Base-by-base conservation (phyloP, 2,113 vertebrate species). In the Psittacula cyanocephala region DNA sequence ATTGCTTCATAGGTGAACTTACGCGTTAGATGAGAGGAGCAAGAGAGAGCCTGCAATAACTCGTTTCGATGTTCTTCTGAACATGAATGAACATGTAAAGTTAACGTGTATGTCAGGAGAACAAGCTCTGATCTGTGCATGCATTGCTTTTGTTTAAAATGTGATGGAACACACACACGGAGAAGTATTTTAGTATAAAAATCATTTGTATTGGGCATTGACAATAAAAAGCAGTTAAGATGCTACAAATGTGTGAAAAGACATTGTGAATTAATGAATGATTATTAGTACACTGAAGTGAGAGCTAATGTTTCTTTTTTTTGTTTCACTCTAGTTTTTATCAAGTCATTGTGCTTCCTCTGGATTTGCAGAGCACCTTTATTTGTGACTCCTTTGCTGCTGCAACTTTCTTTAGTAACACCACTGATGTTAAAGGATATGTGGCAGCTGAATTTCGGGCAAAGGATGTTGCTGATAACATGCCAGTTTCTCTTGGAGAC, bases 291-390 rank as follows among this genome's bases (percentile, higher is more conserved):
- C 8, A 29, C 33, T 81, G 67, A 76, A 86, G 25, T 57, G 37
- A 53, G 23, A 22, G 53, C 59, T 97, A 81, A 95, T 23, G 3
- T 10, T 85, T 87, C 24, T 55, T 96, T 96, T 93, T 96, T 95
- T 63, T 92, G 55, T 94, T 92, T 95, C 69, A 65, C 95, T 98
- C 35, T 95, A 99, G 99, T 96, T 95, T 98, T n/a, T 99, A 99
- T 97, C 99, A 99, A 96, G 98, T 99, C 90, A 98, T 99, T 78
- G 99, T 99, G 80, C 94, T 99, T 92, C 98, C 98, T 31, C 68
- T 98, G 49, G 97, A 96, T 55, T 97, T 96, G 19, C 95, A 98
- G 41, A 96, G 97, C 94, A 97, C 97, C 55, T 99, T 99, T 93
- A 93, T 98, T 86, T 99, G 99, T 95, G 97, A 98, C 49, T 98